Conservation (phyloP, 2,113 vertebrate genomes). For the Nothocercus julius region DNA sequence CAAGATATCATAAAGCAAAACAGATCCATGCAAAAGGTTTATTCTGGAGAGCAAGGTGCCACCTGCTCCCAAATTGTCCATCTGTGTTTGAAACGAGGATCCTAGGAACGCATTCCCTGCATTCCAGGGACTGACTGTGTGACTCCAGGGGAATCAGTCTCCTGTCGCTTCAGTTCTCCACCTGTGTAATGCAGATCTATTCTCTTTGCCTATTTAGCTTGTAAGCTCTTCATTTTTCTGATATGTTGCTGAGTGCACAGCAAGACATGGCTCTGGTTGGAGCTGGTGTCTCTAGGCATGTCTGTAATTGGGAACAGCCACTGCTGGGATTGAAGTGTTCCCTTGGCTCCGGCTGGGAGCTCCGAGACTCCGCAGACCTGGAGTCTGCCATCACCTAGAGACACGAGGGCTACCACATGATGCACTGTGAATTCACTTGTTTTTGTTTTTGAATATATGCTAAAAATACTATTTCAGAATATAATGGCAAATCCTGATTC, state of each 20-base stretch:
- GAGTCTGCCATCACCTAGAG: neutral
- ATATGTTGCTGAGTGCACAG: neutral
- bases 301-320: neutral
- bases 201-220: neutral
- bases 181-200: neutral
- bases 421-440: neutral
- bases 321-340: neutral
- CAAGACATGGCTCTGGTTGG: neutral
- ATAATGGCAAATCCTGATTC: neutral
- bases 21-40: neutral
- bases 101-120: neutral
- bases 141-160: neutral
- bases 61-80: neutral
- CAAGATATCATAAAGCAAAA: neutral
- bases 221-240: neutral
- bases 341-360: neutral
- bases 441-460: neutral
- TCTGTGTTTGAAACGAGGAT: neutral
- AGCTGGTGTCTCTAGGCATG: neutral
- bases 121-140: neutral
- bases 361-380: neutral
- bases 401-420: neutral
- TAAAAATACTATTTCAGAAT: slow-evolving; percentile 31
- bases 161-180: neutral
- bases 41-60: neutral